Conservation (phyloP, 2,797 vertebrate species). For the Picus viridis region DNA sequence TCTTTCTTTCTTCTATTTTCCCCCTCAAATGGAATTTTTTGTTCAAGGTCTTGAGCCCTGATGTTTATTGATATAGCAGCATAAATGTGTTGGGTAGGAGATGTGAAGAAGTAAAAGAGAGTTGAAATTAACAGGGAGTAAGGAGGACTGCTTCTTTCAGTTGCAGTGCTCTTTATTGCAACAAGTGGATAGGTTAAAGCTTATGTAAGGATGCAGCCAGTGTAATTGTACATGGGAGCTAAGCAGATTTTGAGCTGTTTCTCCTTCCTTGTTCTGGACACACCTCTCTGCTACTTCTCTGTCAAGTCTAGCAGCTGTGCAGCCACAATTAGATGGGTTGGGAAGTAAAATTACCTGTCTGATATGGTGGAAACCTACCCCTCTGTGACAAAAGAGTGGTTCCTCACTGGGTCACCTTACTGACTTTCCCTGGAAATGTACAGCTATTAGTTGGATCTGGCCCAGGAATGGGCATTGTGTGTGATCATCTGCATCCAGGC, state of each 20-base stretch:
- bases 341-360: neutral
- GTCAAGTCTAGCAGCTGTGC: neutral
- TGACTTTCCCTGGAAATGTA: neutral
- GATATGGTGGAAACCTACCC: neutral
- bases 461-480: neutral
- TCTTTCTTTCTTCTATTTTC: neutral
- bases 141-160: neutral
- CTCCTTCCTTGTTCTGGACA: neutral
- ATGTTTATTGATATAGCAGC: neutral
- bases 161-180: neutral
- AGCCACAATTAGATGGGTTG: neutral
- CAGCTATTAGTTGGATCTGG: neutral
- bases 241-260: neutral
- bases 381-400: neutral
- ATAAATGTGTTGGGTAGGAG: neutral
- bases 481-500: neutral
- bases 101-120: neutral
- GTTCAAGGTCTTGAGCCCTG: neutral
- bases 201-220: accelerated
- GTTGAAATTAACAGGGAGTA: neutral
- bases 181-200: neutral
- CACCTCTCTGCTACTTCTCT: neutral
- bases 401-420: accelerated
- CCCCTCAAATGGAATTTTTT: neutral
- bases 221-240: neutral